Evolutionary conservation across 2,888 invertebrate genomes (phyloP).

Genomic region (Serripes groenlandicus): DNA sequence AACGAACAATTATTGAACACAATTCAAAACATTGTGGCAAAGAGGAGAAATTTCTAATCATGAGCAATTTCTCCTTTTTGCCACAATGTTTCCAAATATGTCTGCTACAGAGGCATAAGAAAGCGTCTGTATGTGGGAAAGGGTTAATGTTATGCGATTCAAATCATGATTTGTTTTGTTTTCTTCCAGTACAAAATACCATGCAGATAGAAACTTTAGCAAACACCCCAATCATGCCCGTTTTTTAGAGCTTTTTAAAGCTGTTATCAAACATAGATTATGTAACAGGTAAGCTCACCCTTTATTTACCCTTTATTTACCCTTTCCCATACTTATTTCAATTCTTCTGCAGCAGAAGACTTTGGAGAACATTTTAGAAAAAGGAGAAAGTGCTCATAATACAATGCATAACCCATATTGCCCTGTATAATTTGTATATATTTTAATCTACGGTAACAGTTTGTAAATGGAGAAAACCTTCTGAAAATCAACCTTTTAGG

Average conservation of each 20-base stretch:
- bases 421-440: too few species aligned
- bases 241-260: slow-evolving; percentile 80
- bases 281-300: slow-evolving; percentile 82
- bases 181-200: slow-evolving; percentile 79
- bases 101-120: not conserved
- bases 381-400: too few species aligned
- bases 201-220: slow-evolving; percentile 81
- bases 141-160: not conserved
- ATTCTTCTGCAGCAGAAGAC: too few species aligned
- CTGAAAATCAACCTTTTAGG: too few species aligned
- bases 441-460: too few species aligned
- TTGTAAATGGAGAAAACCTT: too few species aligned
- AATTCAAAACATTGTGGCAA: not conserved
- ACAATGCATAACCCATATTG: too few species aligned
- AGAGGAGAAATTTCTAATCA: not conserved
- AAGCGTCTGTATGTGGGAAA: not conserved
- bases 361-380: too few species aligned
- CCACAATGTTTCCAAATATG: not conserved
- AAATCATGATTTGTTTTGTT: slow-evolving; percentile 2
- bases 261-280: slow-evolving; percentile 81
- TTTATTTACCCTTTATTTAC: too few species aligned
- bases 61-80: slow-evolving; percentile 6
- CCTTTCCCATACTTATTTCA: too few species aligned
- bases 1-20: too few species aligned
- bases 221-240: slow-evolving; percentile 72